Evolutionary conservation across 2,113 vertebrate species (phyloP), one percentile per base, ranked within the genome.

Genomic region (Gavia stellata): DNA sequence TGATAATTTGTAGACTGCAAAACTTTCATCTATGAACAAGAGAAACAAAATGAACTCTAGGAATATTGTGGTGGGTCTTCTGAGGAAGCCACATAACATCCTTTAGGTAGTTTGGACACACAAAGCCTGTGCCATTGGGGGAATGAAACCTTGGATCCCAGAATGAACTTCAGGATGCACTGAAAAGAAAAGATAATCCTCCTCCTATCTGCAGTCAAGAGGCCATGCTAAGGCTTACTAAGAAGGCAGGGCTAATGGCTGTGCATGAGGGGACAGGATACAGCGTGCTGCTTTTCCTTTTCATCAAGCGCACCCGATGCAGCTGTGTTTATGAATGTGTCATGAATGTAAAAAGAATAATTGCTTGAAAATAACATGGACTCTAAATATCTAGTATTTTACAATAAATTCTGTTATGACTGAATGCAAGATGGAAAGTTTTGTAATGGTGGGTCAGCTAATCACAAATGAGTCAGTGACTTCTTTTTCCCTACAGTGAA

Each of bases 341-440:
- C 97, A 97, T 85, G 96, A 97, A 96, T 97, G 97, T 97, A 97
- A 95, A 97, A 98, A 96, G 97, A 98, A 94, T 95, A 98, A 98
- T 97, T 97, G 94, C 97, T 97, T 96, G 97, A 95, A 98, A 98
- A 97, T 98, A 97, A 97, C 92, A 96, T 95, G 94, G 97, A 97
- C 98, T 97, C 98, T 98, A 99, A 99, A 99, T 99, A 99, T 99
- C 99, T 98, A 98, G 97, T 88, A 94, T 98, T 97, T 95, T 88
- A 99, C 99, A 99, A 99, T 99, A 97, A 97, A 98, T 97, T 98
- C 99, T 98, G 98, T 99, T 98, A 99, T 98, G 98, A 98, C 97
- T 89, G 96, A 97, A 96, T 89, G 91, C 63, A 90, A 97, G 97
- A 98, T 97, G 99, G 99, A 99, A 99, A 99, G 98, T 98, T 98